Conservation (phyloP, 1,140 invertebrate genomes). For the Hestina assimilis region DNA sequence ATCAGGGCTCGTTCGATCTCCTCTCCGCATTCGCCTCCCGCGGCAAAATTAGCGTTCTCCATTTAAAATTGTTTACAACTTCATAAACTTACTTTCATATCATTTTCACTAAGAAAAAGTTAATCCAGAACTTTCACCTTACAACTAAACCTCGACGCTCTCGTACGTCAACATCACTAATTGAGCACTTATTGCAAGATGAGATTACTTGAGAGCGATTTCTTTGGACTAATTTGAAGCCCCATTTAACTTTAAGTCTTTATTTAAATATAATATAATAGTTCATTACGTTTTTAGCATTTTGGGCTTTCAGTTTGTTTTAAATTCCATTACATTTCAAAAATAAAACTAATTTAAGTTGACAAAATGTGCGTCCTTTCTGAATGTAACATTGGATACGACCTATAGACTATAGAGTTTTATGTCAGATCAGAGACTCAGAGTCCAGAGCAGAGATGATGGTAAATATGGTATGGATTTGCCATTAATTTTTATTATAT, state of each 20-base stretch:
- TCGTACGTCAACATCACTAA: slow-evolving; percentile 58
- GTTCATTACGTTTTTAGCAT: background rate
- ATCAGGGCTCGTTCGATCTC: slow-evolving; percentile 71
- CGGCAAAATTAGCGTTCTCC: slow-evolving; percentile 61
- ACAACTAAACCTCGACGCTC: slow-evolving; percentile 36
- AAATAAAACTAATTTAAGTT: slow-evolving; percentile 5
- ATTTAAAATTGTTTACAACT: slow-evolving; percentile 35
- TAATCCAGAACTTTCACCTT: slow-evolving; percentile 62
- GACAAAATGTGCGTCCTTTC: slow-evolving; percentile 49
- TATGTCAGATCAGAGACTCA: slow-evolving; percentile 30
- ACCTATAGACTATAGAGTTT: slow-evolving; percentile 47
- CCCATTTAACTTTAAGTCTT: background rate
- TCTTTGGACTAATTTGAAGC: background rate
- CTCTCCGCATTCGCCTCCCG: slow-evolving; percentile 61
- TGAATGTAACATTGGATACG: slow-evolving; percentile 35
- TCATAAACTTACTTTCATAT: slow-evolving; percentile 27
- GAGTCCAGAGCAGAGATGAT: background rate
- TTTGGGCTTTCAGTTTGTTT: background rate
- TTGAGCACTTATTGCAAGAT: slow-evolving; percentile 49
- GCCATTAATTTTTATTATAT: slow-evolving; percentile 33
- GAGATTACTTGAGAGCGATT: slow-evolving; percentile 49
- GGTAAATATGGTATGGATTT: slow-evolving; percentile 38
- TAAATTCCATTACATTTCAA: slow-evolving; percentile 12
- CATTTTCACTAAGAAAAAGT: slow-evolving; percentile 47
- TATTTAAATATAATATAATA: background rate